Conservation (phyloP, 2,113 vertebrate species). For the Vidua chalybeata region DNA sequence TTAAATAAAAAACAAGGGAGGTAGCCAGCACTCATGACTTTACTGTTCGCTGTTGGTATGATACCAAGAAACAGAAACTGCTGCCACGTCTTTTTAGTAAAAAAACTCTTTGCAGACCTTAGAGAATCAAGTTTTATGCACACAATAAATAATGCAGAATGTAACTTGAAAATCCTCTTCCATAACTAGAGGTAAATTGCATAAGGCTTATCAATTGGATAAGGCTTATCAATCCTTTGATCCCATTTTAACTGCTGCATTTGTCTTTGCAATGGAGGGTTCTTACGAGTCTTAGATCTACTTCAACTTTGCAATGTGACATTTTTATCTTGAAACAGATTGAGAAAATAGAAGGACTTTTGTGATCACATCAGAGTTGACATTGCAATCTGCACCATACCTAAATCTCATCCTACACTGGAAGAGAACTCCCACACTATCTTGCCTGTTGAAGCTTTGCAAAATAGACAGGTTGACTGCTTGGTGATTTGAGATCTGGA, state of each 20-base stretch:
- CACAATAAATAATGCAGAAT: slow-evolving; percentile 10
- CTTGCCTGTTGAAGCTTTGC: neutral
- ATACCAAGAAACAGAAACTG: neutral
- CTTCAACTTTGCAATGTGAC: neutral
- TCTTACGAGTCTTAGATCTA: neutral
- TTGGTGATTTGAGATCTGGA: neutral
- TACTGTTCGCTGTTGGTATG: neutral
- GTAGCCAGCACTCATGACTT: neutral
- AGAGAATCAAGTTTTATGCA: neutral
- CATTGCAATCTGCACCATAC: neutral
- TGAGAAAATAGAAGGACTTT: neutral
- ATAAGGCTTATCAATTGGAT: neutral
- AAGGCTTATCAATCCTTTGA: slow-evolving; percentile 3
- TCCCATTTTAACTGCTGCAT: neutral
- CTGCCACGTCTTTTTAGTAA: neutral
- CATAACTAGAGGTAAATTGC: slow-evolving; percentile 1
- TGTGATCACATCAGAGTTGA: neutral
- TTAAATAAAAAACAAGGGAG: neutral
- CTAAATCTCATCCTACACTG: neutral
- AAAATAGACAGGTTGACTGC: neutral
- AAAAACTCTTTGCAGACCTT: neutral
- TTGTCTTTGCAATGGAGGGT: neutral
- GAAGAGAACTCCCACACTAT: neutral
- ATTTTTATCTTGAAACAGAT: neutral
- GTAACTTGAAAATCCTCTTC: neutral